These are phyloP conservation scores for Coreoperca whiteheadi DNA, from an alignment of 2,113 vertebrate species.

Conservation along the genomic window DNA sequence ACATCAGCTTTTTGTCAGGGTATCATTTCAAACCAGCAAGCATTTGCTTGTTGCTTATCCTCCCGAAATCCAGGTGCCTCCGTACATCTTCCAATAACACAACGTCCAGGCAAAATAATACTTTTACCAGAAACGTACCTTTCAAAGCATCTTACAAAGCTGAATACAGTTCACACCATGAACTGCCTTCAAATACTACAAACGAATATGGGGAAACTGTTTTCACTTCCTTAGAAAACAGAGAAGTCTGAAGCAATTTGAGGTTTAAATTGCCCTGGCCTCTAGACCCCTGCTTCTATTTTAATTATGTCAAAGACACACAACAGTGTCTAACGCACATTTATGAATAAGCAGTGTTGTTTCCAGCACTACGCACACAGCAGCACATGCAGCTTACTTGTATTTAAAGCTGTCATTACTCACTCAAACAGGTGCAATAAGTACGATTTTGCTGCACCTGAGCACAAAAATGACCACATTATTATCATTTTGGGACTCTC, in stretches of 20 bases:
- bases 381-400: neutral
- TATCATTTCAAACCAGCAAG: neutral
- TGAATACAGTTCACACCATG: neutral
- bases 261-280: neutral
- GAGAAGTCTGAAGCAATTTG: neutral
- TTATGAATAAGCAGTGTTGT: neutral
- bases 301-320: neutral
- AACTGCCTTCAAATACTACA: neutral
- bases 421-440: neutral
- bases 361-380: neutral
- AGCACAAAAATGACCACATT: too few species aligned
- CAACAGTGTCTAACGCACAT: neutral
- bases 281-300: neutral
- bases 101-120: neutral
- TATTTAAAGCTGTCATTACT: neutral
- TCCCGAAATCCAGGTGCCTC: neutral
- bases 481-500: neutral
- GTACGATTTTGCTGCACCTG: neutral
- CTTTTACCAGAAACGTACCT: too few species aligned
- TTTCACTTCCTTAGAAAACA: constrained; percentile 17
- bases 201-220: neutral
- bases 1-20: neutral
- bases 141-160: neutral
- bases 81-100: neutral
- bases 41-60: neutral